Evolutionary conservation across 2,888 invertebrate genomes (phyloP), one percentile per base, ranked within the genome.

Genomic region (Tetropium fuscum): DNA sequence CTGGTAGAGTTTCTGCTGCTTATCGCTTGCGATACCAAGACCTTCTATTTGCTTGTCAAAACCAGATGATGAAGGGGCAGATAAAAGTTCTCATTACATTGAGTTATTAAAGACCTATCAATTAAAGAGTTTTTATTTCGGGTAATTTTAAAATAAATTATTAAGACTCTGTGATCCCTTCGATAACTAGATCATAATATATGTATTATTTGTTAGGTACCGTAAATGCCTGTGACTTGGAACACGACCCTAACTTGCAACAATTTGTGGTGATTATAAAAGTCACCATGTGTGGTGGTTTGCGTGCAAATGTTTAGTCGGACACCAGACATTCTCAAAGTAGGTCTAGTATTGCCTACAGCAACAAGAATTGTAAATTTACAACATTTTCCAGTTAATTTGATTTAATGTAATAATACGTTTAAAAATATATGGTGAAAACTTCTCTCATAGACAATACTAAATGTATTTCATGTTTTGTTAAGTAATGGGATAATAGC

Each of bases 231-330:
- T 15, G 38, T 13, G 13, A 38, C 38, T 38, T 38, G 38, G 3
- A 38, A 38, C 38, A 15, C 16, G 38, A 38, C 38, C 38, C 3
- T 38, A 15, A 38, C 38, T 38, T 38, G 38, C 38, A 38, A 38
- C 38, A 38, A 38, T 4, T 5, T 38, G 16, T 15, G 10, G n/a
- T 32, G n/a, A n/a, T 32, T 32, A n/a, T 11, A 32, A 8, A 32
- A 11, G 3, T 11, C n/a, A 11, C 3, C 32, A 8, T 32, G 32
- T 11, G n/a, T 8, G 8, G 8, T 4, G 8, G 8, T 32, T 3
- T 32, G n/a, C n/a, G 5, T 3, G n/a, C n/a, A n/a, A 3, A 3
- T 3, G 6, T 3, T 7, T 8, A n/a, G 32, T 32, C 32, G 8
- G 8, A 11, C 32, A 3, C n/a, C 3, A 32, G 32, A 8, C 10